Conservation (phyloP, 2,113 vertebrate species). For the Xiphorhynchus elegans region DNA sequence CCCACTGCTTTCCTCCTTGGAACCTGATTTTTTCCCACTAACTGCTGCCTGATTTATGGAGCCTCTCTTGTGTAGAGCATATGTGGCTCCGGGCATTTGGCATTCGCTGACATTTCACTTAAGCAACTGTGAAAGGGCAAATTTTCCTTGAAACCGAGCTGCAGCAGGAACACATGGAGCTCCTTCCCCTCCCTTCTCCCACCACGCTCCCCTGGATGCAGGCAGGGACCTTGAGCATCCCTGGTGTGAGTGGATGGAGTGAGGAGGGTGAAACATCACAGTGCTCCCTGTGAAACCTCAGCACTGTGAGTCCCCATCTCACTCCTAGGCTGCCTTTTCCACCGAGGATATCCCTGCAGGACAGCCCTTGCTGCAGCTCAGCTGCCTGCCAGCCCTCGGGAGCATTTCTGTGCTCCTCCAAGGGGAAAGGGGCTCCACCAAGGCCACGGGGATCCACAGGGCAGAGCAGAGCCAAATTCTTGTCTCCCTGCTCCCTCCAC, state of each 20-base stretch:
- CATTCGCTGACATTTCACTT: slow-evolving; percentile 72
- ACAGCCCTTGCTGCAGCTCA: neutral
- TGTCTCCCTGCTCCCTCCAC: neutral
- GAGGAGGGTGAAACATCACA: rapidly evolving
- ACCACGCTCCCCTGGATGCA: rapidly evolving
- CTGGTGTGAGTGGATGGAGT: rapidly evolving
- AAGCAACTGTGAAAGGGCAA: slow-evolving; percentile 73
- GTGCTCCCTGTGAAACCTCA: rapidly evolving
- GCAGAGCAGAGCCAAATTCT: neutral
- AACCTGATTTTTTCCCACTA: slow-evolving; percentile 82
- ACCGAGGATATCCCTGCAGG: rapidly evolving
- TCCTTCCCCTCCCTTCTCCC: neutral
- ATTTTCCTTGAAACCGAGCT: slow-evolving; percentile 41
- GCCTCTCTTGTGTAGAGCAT: slow-evolving; percentile 73
- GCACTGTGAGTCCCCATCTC: rapidly evolving
- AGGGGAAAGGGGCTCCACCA: neutral
- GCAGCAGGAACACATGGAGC: neutral
- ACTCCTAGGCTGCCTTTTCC: neutral
- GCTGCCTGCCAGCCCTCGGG: neutral
- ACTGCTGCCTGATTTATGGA: slow-evolving; percentile 87
- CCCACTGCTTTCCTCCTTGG: slow-evolving; percentile 71
- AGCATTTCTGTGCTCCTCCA: neutral
- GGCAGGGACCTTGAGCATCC: neutral
- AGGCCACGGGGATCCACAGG: neutral
- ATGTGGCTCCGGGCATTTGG: slow-evolving; percentile 74